These are phyloP conservation scores for Peromyscus eremicus DNA, from an alignment of 2,797 vertebrate genomes.

Conservation along the genomic window DNA sequence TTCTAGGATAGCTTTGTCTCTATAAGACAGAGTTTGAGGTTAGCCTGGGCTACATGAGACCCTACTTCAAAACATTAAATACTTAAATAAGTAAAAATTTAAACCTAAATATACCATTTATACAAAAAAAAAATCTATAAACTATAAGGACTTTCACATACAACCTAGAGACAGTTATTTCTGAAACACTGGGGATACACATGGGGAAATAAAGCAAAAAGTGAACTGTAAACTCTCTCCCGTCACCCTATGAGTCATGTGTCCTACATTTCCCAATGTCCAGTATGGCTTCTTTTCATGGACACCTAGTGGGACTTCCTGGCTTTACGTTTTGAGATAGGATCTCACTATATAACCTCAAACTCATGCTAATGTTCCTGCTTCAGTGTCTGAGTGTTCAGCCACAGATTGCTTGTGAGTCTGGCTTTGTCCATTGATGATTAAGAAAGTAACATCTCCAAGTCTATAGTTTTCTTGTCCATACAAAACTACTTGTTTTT, in stretches of 20 bases:
- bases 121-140: not conserved
- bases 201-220: not conserved
- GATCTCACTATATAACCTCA: not conserved
- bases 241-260: not conserved
- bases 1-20: not conserved
- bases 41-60: not conserved
- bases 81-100: not conserved
- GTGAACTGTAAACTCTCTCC: not conserved
- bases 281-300: too few species aligned
- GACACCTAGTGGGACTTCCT: too few species aligned
- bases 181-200: not conserved
- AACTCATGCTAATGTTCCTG: not conserved
- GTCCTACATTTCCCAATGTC: too few species aligned
- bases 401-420: slow-evolving; percentile 39
- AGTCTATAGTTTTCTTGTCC: too few species aligned
- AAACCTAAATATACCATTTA: slow-evolving; percentile 32
- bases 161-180: slow-evolving; percentile 46
- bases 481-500: slow-evolving; percentile 18
- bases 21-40: not conserved
- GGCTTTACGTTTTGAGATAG: too few species aligned
- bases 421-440: slow-evolving; percentile 14
- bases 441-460: not conserved
- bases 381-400: not conserved
- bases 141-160: not conserved
- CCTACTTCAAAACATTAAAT: not conserved